These are phyloP conservation scores for Leptothorax acervorum DNA, from an alignment of 2,888 invertebrate genomes.

Conservation along the genomic window DNA sequence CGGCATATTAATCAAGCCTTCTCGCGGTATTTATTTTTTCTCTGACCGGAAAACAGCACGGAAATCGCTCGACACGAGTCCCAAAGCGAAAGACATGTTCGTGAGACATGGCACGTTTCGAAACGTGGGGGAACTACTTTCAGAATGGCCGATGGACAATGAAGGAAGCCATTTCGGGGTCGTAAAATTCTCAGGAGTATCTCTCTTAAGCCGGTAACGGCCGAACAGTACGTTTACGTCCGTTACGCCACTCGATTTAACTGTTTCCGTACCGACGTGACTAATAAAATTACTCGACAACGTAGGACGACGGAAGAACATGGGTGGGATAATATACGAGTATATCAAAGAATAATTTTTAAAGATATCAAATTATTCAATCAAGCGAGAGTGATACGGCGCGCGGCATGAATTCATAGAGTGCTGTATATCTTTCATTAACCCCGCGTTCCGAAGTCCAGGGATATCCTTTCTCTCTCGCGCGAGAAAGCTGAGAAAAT, in stretches of 20 bases:
- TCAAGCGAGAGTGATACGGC: conserved; percentile 14
- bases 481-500: conserved; percentile 29
- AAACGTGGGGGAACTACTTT: conserved; percentile 18
- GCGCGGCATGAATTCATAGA: conserved; percentile 33
- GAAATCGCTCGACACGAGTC: conserved; percentile 22
- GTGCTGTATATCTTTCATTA: conserved; percentile 47
- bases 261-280: not conserved
- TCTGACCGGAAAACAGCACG: not conserved
- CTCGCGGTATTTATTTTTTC: conserved; percentile 30
- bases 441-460: not conserved
- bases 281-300: not conserved
- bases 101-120: not conserved
- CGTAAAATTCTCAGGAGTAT: conserved; percentile 23
- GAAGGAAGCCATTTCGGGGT: conserved; percentile 11
- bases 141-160: not conserved
- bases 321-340: not conserved
- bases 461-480: not conserved
- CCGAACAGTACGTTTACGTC: conserved; percentile 9
- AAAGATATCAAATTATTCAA: conserved; percentile 17
- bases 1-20: conserved; percentile 38
- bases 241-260: not conserved
- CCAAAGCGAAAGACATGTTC: conserved; percentile 13
- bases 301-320: not conserved
- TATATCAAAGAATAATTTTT: conserved; percentile 16
- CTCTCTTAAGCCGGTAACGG: conserved; percentile 7